Base-by-base conservation (phyloP, 2,888 invertebrate genomes). In the Leptinotarsa peninsularis region DNA sequence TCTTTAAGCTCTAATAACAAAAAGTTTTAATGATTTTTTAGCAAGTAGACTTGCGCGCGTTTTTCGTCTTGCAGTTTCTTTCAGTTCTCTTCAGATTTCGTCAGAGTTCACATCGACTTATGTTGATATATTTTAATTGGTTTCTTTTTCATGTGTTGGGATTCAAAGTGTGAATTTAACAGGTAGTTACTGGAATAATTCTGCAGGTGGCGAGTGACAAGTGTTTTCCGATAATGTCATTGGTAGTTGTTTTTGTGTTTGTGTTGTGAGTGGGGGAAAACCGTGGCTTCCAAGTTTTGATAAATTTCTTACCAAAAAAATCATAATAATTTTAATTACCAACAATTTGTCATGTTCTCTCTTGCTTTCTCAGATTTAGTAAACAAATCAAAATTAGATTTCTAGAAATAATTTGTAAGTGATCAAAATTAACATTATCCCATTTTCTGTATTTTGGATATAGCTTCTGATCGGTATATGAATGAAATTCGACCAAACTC, bases 11-110 rank as follows among this genome's bases (percentile, higher is more conserved):
- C 70, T 87, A 85, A 87, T 87, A 87, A 87, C 85, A 87, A 87
- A 87, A 87, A 87, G 85, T 87, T 87, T 85, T 87, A 87, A 87
- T 88, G 87, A 88, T 87, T 88, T 88, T 87, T 86, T 74, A 85
- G 82, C 82, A 83, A 83, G 84, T 83, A 81, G 82, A 85, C 84
- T 87, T 87, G 88, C 87, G 89, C 87, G 77, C 73, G 74, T 78
- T 80, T 80, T 78, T 79, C 76, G 66, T 21, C 70, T 70, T 70
- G 70, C 86, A 85, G 85, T 83, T 84, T 86, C 85, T 86, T 86
- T 84, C 82, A 82, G 83, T 76, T 75, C 74, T 67, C 77, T 77
- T 73, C 76, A 69, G 76, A 67, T 75, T 72, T 76, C 72, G 69
- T 21, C 27, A 66, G 70, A 21, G 75, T 52, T 50, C 72, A 67